Evolutionary conservation across 2,888 invertebrate genomes (phyloP).

Genomic region (Cistogaster globosa): DNA sequence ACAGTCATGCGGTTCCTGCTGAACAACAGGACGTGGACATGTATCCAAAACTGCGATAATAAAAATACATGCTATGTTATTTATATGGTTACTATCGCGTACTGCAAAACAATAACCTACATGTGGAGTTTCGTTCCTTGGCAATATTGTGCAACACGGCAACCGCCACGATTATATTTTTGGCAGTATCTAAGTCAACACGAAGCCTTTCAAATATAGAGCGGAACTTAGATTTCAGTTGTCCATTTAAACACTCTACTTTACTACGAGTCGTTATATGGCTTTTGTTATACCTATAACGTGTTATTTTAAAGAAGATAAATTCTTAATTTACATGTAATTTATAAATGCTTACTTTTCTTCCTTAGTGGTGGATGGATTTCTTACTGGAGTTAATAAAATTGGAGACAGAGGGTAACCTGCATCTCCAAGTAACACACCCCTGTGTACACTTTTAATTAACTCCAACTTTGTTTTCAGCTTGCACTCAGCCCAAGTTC

Average conservation of each 20-base stretch:
- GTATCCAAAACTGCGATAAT: slow-evolving; percentile 21
- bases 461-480: not conserved
- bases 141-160: slow-evolving; percentile 52
- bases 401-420: slow-evolving; percentile 54
- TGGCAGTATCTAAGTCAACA: slow-evolving; percentile 54
- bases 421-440: slow-evolving; percentile 37
- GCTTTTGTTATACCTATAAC: slow-evolving; percentile 44
- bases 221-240: slow-evolving; percentile 21
- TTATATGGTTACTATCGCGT: not conserved
- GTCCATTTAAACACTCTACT: slow-evolving; percentile 51
- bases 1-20: not conserved
- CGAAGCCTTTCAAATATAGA: slow-evolving; percentile 55
- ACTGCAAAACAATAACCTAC: slow-evolving; percentile 9
- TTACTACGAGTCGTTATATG: slow-evolving; percentile 42
- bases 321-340: not conserved
- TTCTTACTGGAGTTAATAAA: slow-evolving; percentile 55
- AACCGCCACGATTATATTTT: slow-evolving; percentile 37
- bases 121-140: slow-evolving; percentile 39
- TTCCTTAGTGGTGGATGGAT: slow-evolving; percentile 49
- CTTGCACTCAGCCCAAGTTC: not conserved
- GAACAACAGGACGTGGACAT: not conserved
- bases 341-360: slow-evolving; percentile 38
- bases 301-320: not conserved
- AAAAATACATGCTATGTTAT: not conserved
- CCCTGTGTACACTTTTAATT: not conserved